Evolutionary conservation across 2,113 vertebrate genomes (phyloP), one percentile per base, ranked within the genome.

Genomic region (Physeter macrocephalus): DNA sequence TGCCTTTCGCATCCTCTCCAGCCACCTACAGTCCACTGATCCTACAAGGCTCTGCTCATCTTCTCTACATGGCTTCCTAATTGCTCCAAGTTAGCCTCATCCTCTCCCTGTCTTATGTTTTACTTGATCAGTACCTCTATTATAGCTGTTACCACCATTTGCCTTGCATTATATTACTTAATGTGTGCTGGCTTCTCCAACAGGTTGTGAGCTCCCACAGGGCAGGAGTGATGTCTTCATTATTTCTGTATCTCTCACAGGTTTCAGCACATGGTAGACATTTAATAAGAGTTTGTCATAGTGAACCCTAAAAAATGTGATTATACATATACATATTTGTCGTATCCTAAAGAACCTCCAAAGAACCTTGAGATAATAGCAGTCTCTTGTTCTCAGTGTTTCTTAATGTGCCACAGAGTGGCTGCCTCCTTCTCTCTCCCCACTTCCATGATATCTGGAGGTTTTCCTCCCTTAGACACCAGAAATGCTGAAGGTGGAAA

Each of bases 311-410:
- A 21, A 39, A 84, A 84, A 20, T 85, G 17, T 34, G 80, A 43
- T 62, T 6, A 59, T 49, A 20, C 2, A 11, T 85, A 61, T 59
- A 41, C 78, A 75, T 86, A 57, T 61, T 91, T 88, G 57, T 95
- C 59, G 86, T n/a, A 90, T 46, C 66, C 57, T 69, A 66, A 95
- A 84, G 86, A 94, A 72, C 31, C 84, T 90, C 94, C 88, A 67
- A 46, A 95, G 83, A 90, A 89, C 74, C 86, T 89, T 71, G n/a
- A 95, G 67, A 69, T 72, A n/a, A 89, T 17, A 41, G 23, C 61
- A 87, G 10, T 36, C 27, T 93, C 78, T 86, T 88, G 23, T 81
- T 83, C 78, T 62, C 59, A 13, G 14, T 93, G 71, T 59, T 82
- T 94, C 61, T 69, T 85, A 77, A 41, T 25, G 8, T 82, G 62